phyloP scores from a whole-genome alignment of 2,888 invertebrate species.

The Matsumyia berberina region DNA sequence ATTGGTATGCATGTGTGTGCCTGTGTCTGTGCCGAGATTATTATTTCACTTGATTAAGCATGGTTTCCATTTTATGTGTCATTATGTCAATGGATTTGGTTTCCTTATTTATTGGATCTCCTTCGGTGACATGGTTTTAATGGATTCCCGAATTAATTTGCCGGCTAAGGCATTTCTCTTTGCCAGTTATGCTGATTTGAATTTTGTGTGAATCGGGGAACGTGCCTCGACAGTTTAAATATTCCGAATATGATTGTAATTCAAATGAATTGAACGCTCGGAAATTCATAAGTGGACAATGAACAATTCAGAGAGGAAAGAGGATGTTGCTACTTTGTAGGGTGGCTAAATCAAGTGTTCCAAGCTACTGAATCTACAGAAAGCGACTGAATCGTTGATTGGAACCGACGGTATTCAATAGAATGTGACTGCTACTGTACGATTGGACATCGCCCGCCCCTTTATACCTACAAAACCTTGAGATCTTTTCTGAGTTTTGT shows the following conservation, averaged over 20 bases:
- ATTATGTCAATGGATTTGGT: constrained; percentile 69
- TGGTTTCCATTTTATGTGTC: constrained; percentile 65
- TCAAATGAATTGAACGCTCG: too few relatives aligned
- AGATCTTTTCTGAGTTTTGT: too few relatives aligned
- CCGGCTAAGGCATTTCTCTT: constrained; percentile 29
- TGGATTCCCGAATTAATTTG: constrained; percentile 55
- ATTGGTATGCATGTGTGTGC: constrained; percentile 7
- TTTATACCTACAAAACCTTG: too few relatives aligned
- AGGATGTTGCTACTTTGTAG: too few relatives aligned
- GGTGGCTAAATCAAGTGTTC: too few relatives aligned
- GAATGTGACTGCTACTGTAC: too few relatives aligned
- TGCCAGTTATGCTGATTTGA: constrained; percentile 23
- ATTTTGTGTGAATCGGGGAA: not conserved
- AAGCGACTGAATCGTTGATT: too few relatives aligned
- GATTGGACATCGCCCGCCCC: too few relatives aligned
- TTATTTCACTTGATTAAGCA: constrained; percentile 62
- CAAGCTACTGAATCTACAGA: too few relatives aligned
- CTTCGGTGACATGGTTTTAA: constrained; percentile 52
- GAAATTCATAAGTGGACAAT: too few relatives aligned
- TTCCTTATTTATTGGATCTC: constrained; percentile 56
- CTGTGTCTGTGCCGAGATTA: constrained; percentile 31
- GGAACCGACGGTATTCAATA: too few relatives aligned
- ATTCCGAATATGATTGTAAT: not conserved
- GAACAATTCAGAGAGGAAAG: too few relatives aligned
- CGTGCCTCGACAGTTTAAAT: not conserved